Conservation (phyloP, 2,797 vertebrate species). For the Pelochelys cantorii region DNA sequence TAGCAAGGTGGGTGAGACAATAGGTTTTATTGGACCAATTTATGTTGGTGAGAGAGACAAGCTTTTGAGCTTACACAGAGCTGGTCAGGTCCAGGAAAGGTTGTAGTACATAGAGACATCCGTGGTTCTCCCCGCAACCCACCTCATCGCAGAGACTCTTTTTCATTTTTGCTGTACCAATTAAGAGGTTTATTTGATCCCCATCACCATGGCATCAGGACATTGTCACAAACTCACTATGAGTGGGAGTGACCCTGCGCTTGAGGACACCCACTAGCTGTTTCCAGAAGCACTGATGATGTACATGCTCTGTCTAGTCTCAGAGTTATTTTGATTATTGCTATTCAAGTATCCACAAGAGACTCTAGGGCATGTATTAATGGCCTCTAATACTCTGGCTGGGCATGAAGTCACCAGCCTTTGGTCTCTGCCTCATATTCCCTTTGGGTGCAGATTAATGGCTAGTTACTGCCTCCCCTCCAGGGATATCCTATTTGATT, state of each 20-base stretch:
- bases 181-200: neutral
- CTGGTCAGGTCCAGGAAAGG: neutral
- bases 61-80: neutral
- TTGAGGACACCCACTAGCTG: neutral
- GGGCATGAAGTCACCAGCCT: neutral
- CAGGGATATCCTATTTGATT: neutral
- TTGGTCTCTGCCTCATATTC: neutral
- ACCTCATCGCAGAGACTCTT: rapidly evolving
- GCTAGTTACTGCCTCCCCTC: neutral
- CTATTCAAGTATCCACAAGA: neutral
- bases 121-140: neutral
- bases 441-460: neutral
- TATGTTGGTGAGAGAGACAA: neutral
- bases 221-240: neutral
- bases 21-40: neutral
- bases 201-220: neutral
- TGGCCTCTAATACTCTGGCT: neutral
- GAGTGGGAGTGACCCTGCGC: neutral
- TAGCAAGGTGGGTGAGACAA: neutral
- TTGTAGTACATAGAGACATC: neutral
- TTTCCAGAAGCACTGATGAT: neutral
- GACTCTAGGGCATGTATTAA: neutral
- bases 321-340: neutral
- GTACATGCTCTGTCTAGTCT: neutral
- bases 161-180: neutral